These are phyloP conservation scores for Synanthedon myopaeformis DNA, from an alignment of 2,888 invertebrate species.

Conservation along the genomic window DNA sequence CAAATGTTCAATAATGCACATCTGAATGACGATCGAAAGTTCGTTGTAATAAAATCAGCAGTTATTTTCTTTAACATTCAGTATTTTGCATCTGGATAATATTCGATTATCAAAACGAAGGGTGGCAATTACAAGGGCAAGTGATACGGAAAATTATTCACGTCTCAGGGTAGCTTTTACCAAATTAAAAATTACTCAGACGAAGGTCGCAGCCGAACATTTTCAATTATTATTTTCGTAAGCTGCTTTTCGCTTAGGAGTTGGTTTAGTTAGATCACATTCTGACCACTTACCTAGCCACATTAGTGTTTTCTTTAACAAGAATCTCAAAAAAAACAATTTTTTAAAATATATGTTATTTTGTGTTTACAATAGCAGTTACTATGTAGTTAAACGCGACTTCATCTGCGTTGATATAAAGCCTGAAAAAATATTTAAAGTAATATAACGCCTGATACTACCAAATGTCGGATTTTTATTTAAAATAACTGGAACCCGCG, in stretches of 20 bases:
- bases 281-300: no score
- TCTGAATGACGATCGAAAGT: neutral
- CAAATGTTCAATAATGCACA: neutral
- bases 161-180: conserved; percentile 17
- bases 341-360: no score
- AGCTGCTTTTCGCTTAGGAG: neutral
- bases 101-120: conserved; percentile 22
- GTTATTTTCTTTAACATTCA: neutral
- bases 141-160: conserved; percentile 32
- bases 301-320: no score
- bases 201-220: conserved; percentile 1
- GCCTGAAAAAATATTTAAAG: no score
- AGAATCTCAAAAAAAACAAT: no score
- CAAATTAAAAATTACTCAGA: conserved; percentile 23
- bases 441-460: no score
- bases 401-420: no score
- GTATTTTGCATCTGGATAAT: conserved; percentile 13
- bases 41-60: neutral
- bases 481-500: no score
- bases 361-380: no score
- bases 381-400: no score
- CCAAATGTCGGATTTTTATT: no score
- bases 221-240: neutral
- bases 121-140: conserved; percentile 26
- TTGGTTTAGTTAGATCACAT: no score